phyloP scores from a whole-genome alignment of 2,113 vertebrate species.

The Chelonoidis abingdonii region DNA sequence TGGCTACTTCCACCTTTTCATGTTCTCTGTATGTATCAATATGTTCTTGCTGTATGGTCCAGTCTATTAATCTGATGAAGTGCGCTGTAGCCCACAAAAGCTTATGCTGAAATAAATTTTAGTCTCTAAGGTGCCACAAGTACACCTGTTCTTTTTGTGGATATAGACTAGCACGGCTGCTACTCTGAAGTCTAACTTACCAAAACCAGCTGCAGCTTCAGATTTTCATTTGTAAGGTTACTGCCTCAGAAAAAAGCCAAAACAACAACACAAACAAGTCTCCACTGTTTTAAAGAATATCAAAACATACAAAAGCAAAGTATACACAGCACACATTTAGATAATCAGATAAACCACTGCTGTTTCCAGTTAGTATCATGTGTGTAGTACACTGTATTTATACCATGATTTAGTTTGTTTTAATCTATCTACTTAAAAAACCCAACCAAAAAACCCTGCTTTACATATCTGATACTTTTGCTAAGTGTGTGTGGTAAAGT shows the following conservation, averaged over 20 bases:
- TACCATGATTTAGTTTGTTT: background rate
- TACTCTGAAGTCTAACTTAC: background rate
- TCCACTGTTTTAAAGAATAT: background rate
- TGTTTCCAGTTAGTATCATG: background rate
- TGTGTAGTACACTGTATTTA: background rate
- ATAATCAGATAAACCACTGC: background rate
- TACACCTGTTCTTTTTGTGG: too few relatives aligned
- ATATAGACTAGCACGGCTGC: too few relatives aligned
- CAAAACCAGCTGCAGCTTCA: background rate
- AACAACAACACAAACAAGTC: background rate
- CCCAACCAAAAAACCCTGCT: background rate
- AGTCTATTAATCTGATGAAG: too few relatives aligned
- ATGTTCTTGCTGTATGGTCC: too few relatives aligned
- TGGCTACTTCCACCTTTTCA: too few relatives aligned
- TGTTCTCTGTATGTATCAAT: too few relatives aligned
- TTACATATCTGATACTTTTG: background rate
- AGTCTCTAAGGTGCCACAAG: too few relatives aligned
- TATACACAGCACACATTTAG: rapidly evolving
- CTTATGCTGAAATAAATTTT: too few relatives aligned
- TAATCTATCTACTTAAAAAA: background rate
- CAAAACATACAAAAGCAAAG: background rate
- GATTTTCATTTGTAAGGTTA: background rate
- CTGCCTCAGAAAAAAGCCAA: background rate
- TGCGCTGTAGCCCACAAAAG: too few relatives aligned
- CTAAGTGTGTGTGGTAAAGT: background rate